These are phyloP conservation scores for Rousettus leschenaultii DNA, from an alignment of 2,113 vertebrate genomes.

Conservation along the genomic window DNA sequence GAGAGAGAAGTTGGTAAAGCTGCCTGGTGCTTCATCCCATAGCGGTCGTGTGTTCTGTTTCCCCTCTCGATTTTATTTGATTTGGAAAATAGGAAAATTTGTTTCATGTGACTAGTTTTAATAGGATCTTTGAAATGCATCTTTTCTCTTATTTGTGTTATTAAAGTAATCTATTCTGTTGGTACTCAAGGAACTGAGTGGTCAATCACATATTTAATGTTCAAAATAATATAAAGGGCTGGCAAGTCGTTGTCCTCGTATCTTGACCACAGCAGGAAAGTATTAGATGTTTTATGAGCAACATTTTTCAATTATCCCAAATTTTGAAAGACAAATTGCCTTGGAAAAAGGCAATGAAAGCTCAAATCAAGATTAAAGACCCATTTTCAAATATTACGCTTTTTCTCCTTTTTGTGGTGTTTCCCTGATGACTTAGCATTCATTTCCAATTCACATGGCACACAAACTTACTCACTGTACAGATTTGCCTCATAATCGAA, in stretches of 20 bases:
- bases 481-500: background rate
- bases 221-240: background rate
- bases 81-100: conserved; percentile 21
- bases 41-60: background rate
- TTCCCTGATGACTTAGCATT: background rate
- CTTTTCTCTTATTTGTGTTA: conserved; percentile 10
- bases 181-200: background rate
- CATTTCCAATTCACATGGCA: conserved; percentile 21
- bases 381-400: conserved; percentile 12
- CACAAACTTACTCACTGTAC: background rate
- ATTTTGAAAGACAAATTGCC: conserved; percentile 28
- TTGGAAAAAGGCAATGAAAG: conserved; percentile 29
- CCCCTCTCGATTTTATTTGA: background rate
- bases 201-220: conserved; percentile 14
- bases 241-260: background rate
- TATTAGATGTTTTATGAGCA: conserved; percentile 1
- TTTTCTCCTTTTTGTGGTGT: background rate
- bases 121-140: conserved; percentile 31
- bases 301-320: conserved; percentile 32
- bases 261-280: conserved; percentile 11
- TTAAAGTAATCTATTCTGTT: conserved; percentile 31
- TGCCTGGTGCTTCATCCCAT: background rate
- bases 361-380: conserved; percentile 13
- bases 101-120: conserved; percentile 2
- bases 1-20: background rate